Percentiles rank a stretch among this genome's conserved stretches.
Evolutionary conservation across 2,888 invertebrate genomes (phyloP).

Genomic region (Dusona sp.): DNA sequence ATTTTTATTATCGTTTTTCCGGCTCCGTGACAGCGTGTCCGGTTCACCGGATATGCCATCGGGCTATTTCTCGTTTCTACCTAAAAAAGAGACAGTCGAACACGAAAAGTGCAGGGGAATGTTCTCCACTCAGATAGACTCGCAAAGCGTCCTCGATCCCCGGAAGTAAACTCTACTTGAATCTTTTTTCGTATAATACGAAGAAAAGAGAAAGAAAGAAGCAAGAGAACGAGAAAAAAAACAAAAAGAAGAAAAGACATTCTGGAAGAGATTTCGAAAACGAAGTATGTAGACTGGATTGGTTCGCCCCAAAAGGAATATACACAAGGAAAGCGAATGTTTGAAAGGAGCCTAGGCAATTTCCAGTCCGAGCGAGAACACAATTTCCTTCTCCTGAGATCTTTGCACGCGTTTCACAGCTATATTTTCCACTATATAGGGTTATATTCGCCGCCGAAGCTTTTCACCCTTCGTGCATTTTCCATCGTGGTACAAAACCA

Average conservation of each 20-base stretch:
- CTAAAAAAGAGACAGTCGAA: not conserved
- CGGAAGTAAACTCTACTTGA: slow-evolving; percentile 57
- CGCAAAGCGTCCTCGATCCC: slow-evolving; percentile 42
- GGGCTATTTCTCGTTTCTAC: slow-evolving; percentile 18
- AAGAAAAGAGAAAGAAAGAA: not conserved
- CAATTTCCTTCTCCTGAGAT: slow-evolving; percentile 54
- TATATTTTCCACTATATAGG: not conserved
- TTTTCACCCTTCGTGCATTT: slow-evolving; percentile 22
- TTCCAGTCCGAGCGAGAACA: slow-evolving; percentile 56
- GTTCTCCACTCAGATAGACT: slow-evolving; percentile 5
- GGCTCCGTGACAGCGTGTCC: slow-evolving; percentile 26
- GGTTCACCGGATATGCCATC: slow-evolving; percentile 54
- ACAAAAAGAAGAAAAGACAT: slow-evolving; percentile 2
- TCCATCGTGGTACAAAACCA: not conserved
- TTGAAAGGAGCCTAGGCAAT: slow-evolving; percentile 46
- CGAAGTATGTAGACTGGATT: slow-evolving; percentile 12
- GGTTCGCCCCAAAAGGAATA: slow-evolving; percentile 13
- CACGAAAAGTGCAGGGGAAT: not conserved
- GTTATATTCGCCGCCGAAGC: slow-evolving; percentile 8
- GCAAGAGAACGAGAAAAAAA: not conserved
- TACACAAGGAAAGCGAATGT: slow-evolving; percentile 37
- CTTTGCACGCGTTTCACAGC: slow-evolving; percentile 18
- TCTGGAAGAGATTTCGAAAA: slow-evolving; percentile 36
- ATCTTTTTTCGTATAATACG: slow-evolving; percentile 30
- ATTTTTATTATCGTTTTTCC: slow-evolving; percentile 60